Evolutionary conservation across 2,888 invertebrate genomes (phyloP).

Genomic region (Nasonia oneida): DNA sequence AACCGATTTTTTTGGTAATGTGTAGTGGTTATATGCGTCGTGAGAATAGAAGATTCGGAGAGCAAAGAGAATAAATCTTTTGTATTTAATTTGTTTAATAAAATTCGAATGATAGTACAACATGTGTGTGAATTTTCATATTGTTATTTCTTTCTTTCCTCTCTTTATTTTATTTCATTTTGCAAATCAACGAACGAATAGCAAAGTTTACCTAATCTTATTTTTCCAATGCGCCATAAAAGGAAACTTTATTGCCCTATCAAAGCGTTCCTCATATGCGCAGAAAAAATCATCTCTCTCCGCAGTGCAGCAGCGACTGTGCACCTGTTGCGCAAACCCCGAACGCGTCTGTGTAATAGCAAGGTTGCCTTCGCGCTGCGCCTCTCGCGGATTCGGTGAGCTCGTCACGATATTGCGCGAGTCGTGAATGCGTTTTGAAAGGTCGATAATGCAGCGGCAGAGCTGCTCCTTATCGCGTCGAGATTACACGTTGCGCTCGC

Average conservation of each 20-base stretch:
- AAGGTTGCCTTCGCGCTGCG: neutral
- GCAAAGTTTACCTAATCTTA: no score
- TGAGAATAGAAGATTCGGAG: constrained; percentile 51
- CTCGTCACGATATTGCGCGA: neutral
- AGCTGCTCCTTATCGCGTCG: neutral
- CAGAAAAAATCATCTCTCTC: neutral
- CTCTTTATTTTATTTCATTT: neutral
- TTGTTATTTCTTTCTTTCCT: constrained; percentile 27
- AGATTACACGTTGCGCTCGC: neutral
- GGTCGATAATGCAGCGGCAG: neutral
- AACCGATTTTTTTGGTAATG: constrained; percentile 60
- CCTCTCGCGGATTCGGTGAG: neutral
- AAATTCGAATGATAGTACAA: constrained; percentile 78
- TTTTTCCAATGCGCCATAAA: no score
- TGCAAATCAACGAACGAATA: neutral
- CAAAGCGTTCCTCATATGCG: neutral
- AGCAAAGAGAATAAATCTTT: constrained; percentile 68
- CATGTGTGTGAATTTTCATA: constrained; percentile 66
- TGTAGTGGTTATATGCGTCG: constrained; percentile 54
- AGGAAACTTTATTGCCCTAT: neutral
- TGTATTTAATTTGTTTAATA: constrained; percentile 78
- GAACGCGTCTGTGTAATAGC: neutral
- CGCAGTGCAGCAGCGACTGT: neutral
- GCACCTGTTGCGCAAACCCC: constrained; percentile 13
- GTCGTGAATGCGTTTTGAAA: constrained; percentile 15